Evolutionary conservation across 37 sponge, comb jelly and placozoan genomes (phyloP).

Genomic region (Spongilla lacustris): DNA sequence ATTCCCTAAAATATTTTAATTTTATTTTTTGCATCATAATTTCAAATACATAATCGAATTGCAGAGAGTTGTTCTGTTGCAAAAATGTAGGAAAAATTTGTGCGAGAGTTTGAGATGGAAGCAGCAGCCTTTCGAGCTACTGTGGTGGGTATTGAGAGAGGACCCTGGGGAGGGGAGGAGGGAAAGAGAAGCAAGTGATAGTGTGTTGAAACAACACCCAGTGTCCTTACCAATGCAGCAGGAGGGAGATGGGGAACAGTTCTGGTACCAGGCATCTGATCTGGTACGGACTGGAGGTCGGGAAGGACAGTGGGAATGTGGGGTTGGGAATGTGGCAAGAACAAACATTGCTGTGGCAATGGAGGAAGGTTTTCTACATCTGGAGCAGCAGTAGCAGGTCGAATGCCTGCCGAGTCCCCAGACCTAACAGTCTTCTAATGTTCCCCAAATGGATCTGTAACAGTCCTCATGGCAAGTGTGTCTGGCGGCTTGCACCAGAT

Average conservation of each 20-base stretch:
- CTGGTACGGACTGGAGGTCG: not conserved
- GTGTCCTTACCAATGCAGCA: too few species aligned
- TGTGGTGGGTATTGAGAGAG: slow-evolving; percentile 27
- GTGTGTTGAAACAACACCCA: too few species aligned
- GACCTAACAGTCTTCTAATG: not conserved
- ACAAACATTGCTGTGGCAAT: slow-evolving; percentile 45
- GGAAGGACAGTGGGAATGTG: slow-evolving; percentile 28
- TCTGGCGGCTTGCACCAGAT: slow-evolving; percentile 74
- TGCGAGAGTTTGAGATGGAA: not conserved
- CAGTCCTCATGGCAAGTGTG: slow-evolving; percentile 61
- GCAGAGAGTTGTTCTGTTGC: too few species aligned
- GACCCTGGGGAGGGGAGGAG: slow-evolving; percentile 49
- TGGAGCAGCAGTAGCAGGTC: not conserved
- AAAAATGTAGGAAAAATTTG: too few species aligned
- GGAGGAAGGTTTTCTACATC: slow-evolving; percentile 64
- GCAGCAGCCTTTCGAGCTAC: slow-evolving; percentile 4
- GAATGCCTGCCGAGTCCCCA: not conserved
- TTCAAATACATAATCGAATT: too few species aligned
- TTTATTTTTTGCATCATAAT: too few species aligned
- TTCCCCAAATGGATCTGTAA: slow-evolving; percentile 74
- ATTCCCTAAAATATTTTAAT: too few species aligned
- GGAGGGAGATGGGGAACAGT: slow-evolving; percentile 20
- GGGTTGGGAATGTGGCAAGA: slow-evolving; percentile 59
- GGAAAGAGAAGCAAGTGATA: not conserved
- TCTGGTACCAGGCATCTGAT: not conserved